Percentiles rank a stretch among this genome's conserved stretches.
Conservation (phyloP, 2,888 invertebrate species). For the Caenorhabditis sp. region DNA sequence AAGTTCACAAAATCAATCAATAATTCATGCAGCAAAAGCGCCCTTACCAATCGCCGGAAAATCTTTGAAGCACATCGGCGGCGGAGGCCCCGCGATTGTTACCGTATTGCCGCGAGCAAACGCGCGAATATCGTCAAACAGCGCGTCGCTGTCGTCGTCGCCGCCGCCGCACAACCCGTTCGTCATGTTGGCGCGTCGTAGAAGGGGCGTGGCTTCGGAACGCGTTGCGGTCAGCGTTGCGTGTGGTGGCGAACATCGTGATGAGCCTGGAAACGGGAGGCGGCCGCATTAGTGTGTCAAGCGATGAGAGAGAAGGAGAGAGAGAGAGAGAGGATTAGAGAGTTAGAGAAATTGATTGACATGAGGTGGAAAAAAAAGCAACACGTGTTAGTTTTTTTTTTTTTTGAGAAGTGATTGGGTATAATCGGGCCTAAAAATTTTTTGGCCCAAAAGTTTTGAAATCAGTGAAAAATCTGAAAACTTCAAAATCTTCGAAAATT, state of each 20-base stretch:
- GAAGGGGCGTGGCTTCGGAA: constrained; percentile 45
- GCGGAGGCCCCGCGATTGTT: constrained; percentile 35
- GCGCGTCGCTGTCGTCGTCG: constrained; percentile 42
- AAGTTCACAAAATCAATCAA: too few species aligned
- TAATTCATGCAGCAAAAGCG: too few species aligned
- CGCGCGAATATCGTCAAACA: constrained; percentile 53
- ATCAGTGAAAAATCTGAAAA: too few species aligned
- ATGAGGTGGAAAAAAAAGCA: too few species aligned
- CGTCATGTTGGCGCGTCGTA: constrained; percentile 20
- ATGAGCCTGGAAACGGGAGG: constrained; percentile 33
- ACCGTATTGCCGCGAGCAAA: constrained; percentile 49
- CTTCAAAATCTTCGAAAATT: too few species aligned
- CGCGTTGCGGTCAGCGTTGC: constrained; percentile 45
- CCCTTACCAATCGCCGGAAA: constrained; percentile 2
- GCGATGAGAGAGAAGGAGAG: constrained; percentile 4
- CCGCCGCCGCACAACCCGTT: constrained; percentile 17
- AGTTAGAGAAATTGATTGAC: neutral
- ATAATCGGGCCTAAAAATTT: too few species aligned
- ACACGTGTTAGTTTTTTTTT: too few species aligned
- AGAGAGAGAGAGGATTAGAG: too few species aligned
- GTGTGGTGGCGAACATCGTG: constrained; percentile 52
- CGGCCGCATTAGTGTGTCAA: neutral
- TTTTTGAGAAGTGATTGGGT: too few species aligned
- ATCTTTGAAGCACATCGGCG: neutral
- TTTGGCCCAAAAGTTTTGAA: too few species aligned